Conservation (phyloP, 1,140 invertebrate genomes). For the Drosophila baimaii region DNA sequence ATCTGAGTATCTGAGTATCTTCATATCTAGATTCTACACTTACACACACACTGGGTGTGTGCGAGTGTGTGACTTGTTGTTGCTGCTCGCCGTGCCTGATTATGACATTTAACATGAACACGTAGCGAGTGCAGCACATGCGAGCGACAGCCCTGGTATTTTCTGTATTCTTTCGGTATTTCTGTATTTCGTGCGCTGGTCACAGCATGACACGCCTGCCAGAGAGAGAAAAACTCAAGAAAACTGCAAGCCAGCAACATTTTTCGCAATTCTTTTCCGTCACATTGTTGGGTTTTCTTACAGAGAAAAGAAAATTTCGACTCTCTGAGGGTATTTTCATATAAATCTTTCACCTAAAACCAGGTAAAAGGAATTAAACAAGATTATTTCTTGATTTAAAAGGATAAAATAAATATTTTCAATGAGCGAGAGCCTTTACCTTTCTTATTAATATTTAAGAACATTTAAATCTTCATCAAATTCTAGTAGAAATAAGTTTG, state of each 20-base stretch:
- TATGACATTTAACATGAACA: conserved; percentile 83
- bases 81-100: conserved; percentile 57
- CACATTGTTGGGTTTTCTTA: conserved; percentile 30
- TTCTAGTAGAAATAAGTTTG: neutral
- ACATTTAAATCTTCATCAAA: neutral
- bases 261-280: conserved; percentile 17
- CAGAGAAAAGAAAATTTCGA: conserved; percentile 23
- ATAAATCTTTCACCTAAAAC: no score
- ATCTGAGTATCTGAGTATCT: conserved; percentile 33
- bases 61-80: conserved; percentile 19
- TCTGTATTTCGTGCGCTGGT: conserved; percentile 33
- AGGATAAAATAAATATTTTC: neutral
- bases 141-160: conserved; percentile 66
- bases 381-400: neutral
- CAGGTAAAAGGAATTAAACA: neutral
- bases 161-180: conserved; percentile 31
- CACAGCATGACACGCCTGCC: conserved; percentile 43
- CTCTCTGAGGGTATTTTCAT: accelerated
- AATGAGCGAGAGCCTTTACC: accelerated
- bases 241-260: conserved; percentile 52
- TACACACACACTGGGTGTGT: conserved; percentile 13
- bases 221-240: conserved; percentile 35
- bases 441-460: no score
- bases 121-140: conserved; percentile 72
- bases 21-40: conserved; percentile 55